Base-by-base conservation (phyloP, 2,888 invertebrate species). In the Tipula confusa region DNA sequence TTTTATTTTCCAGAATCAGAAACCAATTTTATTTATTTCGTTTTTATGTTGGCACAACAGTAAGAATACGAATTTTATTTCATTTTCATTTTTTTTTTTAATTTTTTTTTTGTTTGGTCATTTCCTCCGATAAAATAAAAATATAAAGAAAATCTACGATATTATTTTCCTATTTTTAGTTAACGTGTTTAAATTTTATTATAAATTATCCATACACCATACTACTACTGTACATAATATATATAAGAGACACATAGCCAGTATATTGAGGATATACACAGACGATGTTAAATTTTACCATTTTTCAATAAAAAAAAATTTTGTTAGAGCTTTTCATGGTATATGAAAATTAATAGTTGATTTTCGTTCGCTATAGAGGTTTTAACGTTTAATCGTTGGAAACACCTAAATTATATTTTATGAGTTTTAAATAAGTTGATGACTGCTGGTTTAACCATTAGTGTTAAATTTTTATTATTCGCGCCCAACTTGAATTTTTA, bases 1-100 rank as follows among this genome's bases (percentile, higher is more conserved):
- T 64, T 64, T 64, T 64, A 24, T 64, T 64, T 64, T 64, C 64
- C 64, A 64, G 64, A 64, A 64, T 24, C 64, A 24, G 64, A 64
- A 64, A 64, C 64, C 64, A 64, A 64, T 64, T 64, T 64, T 64
- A 64, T 64, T 24, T 18, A 64, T 64, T 24, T 64, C 64, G 1
- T 18, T 18, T 18, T 24, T 18, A 1, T 64, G 64, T 24, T 24
- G 24, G 64, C 64, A 24, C 64, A 64, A 64, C 64, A 64, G 18
- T 24, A 24, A 24, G 64, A 64, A 64, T 64, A 18, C 64, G 7
- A 64, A n/a, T n/a, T n/a, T n/a, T n/a, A n/a, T n/a, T n/a, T n/a
- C n/a, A n/a, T n/a, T n/a, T n/a, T 24, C 9, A 24, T 43, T 64
- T 7, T 64, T 64, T 64, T 24, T 18, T 64, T 64, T 64, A n/a